phyloP scores from a whole-genome alignment of 2,888 invertebrate species.

The Kryphioiulus occultus region DNA sequence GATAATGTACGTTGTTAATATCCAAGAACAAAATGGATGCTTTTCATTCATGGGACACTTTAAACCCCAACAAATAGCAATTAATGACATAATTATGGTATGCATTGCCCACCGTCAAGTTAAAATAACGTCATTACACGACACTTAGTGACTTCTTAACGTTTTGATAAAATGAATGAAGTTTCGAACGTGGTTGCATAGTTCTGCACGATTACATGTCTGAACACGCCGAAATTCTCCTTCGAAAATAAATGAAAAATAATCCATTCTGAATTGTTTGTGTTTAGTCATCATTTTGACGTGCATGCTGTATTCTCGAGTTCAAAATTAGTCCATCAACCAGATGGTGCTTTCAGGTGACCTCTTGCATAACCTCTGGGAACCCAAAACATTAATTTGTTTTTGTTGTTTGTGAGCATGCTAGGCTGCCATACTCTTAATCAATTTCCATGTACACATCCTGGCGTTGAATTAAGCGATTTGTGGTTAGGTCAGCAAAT shows the following conservation, averaged over 20 bases:
- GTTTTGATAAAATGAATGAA: too few species aligned
- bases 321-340: background rate
- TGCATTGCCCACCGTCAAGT: too few species aligned
- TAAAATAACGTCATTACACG: too few species aligned
- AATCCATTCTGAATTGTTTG: background rate
- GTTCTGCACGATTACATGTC: too few species aligned
- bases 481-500: constrained; percentile 40
- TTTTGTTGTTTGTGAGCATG: background rate
- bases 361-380: background rate
- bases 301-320: background rate
- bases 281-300: background rate
- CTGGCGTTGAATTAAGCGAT: constrained; percentile 27
- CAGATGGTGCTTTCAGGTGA: constrained; percentile 9
- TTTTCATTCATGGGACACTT: too few species aligned
- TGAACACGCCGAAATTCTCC: too few species aligned
- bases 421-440: background rate
- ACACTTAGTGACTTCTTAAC: too few species aligned
- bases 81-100: too few species aligned
- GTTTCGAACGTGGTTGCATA: too few species aligned
- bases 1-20: background rate
- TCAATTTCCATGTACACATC: constrained; percentile 32
- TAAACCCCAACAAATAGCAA: too few species aligned
- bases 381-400: constrained; percentile 24
- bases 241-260: too few species aligned
- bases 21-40: too few species aligned